phyloP scores from a whole-genome alignment of 2,113 vertebrate species.

The Ancistrus triradiatus region DNA sequence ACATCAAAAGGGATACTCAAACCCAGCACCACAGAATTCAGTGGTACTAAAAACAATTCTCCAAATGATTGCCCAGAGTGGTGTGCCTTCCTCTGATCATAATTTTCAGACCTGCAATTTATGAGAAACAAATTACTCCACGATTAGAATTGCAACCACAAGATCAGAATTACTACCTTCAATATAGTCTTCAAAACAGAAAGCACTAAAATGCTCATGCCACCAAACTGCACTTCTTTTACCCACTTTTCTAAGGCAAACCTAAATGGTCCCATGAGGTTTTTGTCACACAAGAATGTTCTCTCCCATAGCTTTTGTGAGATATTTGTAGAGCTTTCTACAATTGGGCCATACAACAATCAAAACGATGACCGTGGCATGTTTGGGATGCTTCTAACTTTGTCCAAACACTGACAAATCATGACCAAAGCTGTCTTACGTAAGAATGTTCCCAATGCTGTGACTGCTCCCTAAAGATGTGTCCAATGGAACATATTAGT shows the following conservation, averaged over 20 bases:
- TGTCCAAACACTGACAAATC: constrained; percentile 49
- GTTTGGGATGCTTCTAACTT: constrained; percentile 57
- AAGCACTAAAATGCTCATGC: no score
- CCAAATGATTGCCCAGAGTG: not conserved
- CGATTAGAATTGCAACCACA: no score
- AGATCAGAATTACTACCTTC: no score
- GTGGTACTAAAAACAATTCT: not conserved
- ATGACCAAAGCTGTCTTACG: no score
- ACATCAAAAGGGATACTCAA: constrained; percentile 17
- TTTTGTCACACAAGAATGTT: constrained; percentile 46
- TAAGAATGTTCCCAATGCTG: no score
- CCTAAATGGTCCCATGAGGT: constrained; percentile 22
- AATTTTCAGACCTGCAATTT: no score
- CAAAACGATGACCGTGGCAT: constrained; percentile 21
- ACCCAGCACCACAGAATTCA: constrained; percentile 10
- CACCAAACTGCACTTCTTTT: constrained; percentile 6
- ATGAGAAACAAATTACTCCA: no score
- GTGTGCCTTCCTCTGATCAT: no score
- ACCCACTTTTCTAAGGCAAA: constrained; percentile 1
- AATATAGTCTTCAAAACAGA: no score
- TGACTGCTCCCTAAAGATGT: not conserved
- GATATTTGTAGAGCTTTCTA: constrained; percentile 50
- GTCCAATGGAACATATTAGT: constrained; percentile 33
- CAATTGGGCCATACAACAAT: constrained; percentile 41
- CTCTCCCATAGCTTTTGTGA: constrained; percentile 17